Evolutionary conservation across 2,888 invertebrate species (phyloP), one percentile per base, ranked within the genome.

Genomic region (Helleia helle): DNA sequence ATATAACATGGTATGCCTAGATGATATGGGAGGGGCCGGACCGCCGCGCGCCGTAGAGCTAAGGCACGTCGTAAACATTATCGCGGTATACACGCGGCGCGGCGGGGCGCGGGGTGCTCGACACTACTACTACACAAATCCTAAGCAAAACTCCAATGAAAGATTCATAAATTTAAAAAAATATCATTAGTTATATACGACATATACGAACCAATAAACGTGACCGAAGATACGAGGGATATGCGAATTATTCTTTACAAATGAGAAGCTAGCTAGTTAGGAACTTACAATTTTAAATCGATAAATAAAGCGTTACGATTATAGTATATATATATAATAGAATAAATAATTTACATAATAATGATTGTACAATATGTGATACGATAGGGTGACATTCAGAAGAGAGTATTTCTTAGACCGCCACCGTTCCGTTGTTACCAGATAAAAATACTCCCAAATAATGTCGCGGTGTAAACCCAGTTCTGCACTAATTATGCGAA

Each of bases 11-110:
- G 62, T 71, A 74, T 64, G 71, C 69, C 74, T 80, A 79, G 60
- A 58, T 79, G 83, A 83, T 84, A 83, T 83, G 80, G 76, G 72
- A 58, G 65, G 71, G 74, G 76, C 74, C n/a, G n/a, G n/a, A n/a
- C n/a, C n/a, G n/a, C n/a, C n/a, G n/a, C n/a, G n/a, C n/a, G n/a
- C n/a, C 75, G 72, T 60, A 71, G 61, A 69, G 76, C 75, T 76
- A 84, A 84, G 83, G 83, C 83, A 83, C 83, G 70, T 68, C 65
- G 65, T 70, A 65, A 68, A 40, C 65, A 68, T 64, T 64, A 60
- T 66, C 66, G 66, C 65, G 60, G 62, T 64, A 57, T 58, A 56
- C 57, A 40, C 41, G 45, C 42, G 47, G 37, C 42, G 29, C 50
- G 46, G 48, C 38, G 36, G 30, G 13, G 27, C 42, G 45, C 48